Evolutionary conservation across 2,113 vertebrate species (phyloP).

Genomic region (Orthochromis indermauri): DNA sequence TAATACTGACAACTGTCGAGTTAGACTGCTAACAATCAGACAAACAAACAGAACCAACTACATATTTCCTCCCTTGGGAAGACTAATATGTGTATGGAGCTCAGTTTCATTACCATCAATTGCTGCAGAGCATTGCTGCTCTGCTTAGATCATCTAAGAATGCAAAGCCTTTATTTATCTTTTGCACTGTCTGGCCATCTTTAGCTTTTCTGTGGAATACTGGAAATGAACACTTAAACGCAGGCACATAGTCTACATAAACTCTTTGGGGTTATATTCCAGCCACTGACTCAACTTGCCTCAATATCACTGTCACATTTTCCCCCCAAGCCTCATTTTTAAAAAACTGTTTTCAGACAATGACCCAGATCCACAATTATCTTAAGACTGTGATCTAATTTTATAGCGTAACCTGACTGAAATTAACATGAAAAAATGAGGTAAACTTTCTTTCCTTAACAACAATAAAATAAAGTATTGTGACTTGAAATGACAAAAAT

Average conservation of each 20-base stretch:
- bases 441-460: neutral
- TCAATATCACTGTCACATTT: neutral
- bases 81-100: neutral
- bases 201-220: neutral
- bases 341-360: neutral
- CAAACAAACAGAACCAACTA: neutral
- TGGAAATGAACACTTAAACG: neutral
- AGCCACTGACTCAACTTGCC: neutral
- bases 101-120: neutral
- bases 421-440: neutral
- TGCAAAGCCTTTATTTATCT: neutral
- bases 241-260: neutral
- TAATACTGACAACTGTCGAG: neutral
- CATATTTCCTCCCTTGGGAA: neutral
- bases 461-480: neutral
- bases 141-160: neutral
- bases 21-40: neutral
- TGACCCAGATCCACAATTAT: neutral
- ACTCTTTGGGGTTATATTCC: neutral
- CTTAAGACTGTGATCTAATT: neutral
- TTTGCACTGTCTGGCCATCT: neutral
- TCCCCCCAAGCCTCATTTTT: neutral
- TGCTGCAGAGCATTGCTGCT: neutral
- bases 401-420: neutral
- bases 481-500: neutral